phyloP scores from a whole-genome alignment of 1,140 invertebrate species.

The Drosophila elegans region DNA sequence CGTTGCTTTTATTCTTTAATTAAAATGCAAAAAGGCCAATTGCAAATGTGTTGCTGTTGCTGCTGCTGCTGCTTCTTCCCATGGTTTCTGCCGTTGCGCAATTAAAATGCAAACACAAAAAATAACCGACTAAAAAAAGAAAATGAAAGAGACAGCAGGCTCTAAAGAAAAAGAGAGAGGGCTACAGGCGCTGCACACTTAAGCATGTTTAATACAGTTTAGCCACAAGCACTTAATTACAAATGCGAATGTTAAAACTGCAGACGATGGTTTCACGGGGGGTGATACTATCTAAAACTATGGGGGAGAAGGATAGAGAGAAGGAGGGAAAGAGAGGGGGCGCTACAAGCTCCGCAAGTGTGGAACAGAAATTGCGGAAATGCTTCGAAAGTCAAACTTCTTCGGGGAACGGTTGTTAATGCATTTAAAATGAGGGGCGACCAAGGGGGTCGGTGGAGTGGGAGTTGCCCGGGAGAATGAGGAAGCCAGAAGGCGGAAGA shows the following conservation, averaged over 20 bases:
- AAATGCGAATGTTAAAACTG: constrained; percentile 58
- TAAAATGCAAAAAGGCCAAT: constrained; percentile 83
- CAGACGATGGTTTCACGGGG: background rate
- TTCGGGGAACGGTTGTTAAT: constrained; percentile 33
- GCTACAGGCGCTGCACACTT: constrained; percentile 74
- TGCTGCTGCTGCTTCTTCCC: constrained; percentile 36
- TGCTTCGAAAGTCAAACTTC: constrained; percentile 35
- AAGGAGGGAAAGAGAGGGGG: background rate
- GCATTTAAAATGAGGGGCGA: constrained; percentile 7
- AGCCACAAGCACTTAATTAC: constrained; percentile 84
- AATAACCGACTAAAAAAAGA: constrained; percentile 20
- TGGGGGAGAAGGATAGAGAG: background rate
- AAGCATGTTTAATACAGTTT: constrained; percentile 85
- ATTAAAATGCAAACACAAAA: constrained; percentile 65
- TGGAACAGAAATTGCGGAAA: constrained; percentile 56
- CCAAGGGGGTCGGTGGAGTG: constrained; percentile 1
- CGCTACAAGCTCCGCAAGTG: constrained; percentile 23
- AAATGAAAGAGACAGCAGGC: constrained; percentile 28
- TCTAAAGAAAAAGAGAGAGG: constrained; percentile 6
- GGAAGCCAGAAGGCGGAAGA: constrained; percentile 23
- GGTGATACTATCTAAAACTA: background rate
- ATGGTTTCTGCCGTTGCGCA: constrained; percentile 45
- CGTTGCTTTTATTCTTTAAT: constrained; percentile 57
- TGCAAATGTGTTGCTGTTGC: constrained; percentile 63
- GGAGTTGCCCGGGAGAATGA: background rate